Conservation (phyloP, 2,888 invertebrate species). For the Mimachlamys varia region DNA sequence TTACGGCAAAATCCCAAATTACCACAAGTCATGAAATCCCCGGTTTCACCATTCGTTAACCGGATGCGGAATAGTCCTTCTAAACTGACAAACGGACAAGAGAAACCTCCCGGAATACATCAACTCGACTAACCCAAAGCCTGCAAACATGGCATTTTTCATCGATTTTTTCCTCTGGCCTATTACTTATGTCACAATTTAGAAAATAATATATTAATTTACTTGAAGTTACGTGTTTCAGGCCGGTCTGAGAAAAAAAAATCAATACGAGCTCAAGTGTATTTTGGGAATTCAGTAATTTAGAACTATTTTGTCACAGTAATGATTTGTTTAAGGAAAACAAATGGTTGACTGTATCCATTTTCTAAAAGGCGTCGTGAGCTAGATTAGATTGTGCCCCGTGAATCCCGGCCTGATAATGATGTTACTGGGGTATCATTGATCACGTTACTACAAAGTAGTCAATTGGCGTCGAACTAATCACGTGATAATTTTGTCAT, state of each 20-base stretch:
- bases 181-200: slow-evolving; percentile 28
- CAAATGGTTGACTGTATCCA: not conserved
- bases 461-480: not conserved
- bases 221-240: not conserved
- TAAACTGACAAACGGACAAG: slow-evolving; percentile 26
- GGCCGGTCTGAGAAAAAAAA: not conserved
- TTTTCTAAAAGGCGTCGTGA: not conserved
- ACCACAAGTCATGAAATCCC: not conserved
- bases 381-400: slow-evolving; percentile 3
- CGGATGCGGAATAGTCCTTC: not conserved
- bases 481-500: slow-evolving; percentile 21
- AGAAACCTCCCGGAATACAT: not conserved
- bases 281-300: not conserved
- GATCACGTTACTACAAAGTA: not conserved
- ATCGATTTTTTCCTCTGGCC: slow-evolving; percentile 19
- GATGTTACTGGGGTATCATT: not conserved
- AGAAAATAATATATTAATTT: slow-evolving; percentile 28
- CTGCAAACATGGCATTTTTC: not conserved
- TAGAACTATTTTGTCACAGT: not conserved
- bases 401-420: not conserved
- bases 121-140: not conserved
- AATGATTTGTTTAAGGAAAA: slow-evolving; percentile 31
- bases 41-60: not conserved
- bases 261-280: not conserved
- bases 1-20: not conserved